Base-by-base conservation (phyloP, 1,140 invertebrate species). In the Centruroides sculpturatus region DNA sequence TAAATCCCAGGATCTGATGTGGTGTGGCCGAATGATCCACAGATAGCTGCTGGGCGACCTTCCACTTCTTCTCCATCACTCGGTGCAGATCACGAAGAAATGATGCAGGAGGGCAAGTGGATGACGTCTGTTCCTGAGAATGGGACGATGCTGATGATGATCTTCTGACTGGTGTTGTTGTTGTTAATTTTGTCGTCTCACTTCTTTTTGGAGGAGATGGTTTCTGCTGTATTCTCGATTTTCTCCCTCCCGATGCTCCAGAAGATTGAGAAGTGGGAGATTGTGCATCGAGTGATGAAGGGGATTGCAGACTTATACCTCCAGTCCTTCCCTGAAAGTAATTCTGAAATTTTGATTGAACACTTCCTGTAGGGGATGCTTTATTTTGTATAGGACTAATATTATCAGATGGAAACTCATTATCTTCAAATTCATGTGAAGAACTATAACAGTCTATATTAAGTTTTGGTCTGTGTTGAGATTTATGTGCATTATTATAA, bases 51-150 rank as follows among this genome's bases (percentile, higher is more conserved):
- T 94, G 88, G 49, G 66, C 13, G 86, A 75, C 87, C 70, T 92
- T 87, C 89, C 90, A 92, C 69, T 94, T 94, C 66, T 92, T 92
- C 55, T 87, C 81, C 86, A 93, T 92, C 0, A 93, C 89, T 54
- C 89, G 77, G 66, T 93, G 89, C 7, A 93, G 75, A 73, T 93
- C 89, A 69, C 85, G 85, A 8, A 93, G 75, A 67, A 94, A 93
- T 53, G 87, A 85, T 5, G 81, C 81, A 0, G 88, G 87, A 3
- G 88, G 87, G 67, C 57, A 59, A 23, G 63, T 51, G 41, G 41
- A 41, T 41, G 41, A 41, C 8, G 41, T 41, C 41, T 41, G 41
- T 41, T 41, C 41, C 41, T 41, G 13, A 12, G 11, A 47, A 52
- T 35, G 57, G 47, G 46, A 46, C 5, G 13, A 58, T 4, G 36